Conservation (phyloP, 2,113 vertebrate species). For the Hyperoodon ampullatus region DNA sequence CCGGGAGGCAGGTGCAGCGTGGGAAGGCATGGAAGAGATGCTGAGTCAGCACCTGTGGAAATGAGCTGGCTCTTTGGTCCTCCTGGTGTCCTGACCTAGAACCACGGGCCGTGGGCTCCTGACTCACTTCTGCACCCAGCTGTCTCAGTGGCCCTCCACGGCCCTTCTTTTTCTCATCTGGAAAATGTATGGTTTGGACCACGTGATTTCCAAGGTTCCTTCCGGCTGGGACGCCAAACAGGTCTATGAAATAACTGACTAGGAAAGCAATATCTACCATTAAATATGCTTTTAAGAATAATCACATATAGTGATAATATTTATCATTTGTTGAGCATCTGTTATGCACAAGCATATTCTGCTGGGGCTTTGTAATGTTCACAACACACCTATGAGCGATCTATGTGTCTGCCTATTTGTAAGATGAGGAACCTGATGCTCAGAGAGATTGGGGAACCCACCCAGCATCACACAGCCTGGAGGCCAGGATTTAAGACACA, state of each 20-base stretch:
- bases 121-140: neutral
- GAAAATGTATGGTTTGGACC: neutral
- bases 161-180: neutral
- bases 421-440: neutral
- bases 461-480: neutral
- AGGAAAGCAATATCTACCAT: neutral
- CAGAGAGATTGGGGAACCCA: neutral
- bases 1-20: neutral
- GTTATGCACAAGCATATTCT: neutral
- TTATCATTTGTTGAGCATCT: neutral
- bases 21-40: neutral
- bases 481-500: neutral
- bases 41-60: neutral
- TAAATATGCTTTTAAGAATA: neutral
- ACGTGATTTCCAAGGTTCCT: neutral
- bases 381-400: neutral
- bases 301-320: neutral
- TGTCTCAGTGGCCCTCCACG: neutral
- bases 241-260: neutral
- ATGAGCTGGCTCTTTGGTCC: neutral
- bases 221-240: neutral
- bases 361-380: neutral
- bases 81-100: neutral
- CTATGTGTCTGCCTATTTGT: neutral
- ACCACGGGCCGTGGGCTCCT: fast-evolving